A percentile compares a stretch with the other conserved stretches of the same genome.
These are phyloP conservation scores for Hypselothyrea guttata DNA, from an alignment of 2,888 invertebrate species.

Conservation along the genomic window DNA sequence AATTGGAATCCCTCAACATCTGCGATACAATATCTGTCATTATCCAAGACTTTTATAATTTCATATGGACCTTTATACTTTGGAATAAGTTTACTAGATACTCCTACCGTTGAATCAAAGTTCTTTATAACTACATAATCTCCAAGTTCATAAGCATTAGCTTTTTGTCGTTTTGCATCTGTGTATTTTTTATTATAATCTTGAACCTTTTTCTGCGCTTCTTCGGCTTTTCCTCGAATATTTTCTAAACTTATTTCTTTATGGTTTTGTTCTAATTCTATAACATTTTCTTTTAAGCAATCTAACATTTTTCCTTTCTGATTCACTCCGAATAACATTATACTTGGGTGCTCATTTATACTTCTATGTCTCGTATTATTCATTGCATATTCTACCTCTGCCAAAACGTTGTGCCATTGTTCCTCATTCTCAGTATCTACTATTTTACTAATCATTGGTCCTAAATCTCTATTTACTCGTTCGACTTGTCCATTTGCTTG, in stretches of 20 bases:
- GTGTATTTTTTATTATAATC: not conserved
- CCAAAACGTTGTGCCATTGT: not conserved
- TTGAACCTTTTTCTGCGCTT: not conserved
- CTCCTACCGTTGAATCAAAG: not conserved
- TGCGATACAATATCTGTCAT: constrained; percentile 4
- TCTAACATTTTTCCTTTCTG: not conserved
- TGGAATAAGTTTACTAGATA: constrained; percentile 4
- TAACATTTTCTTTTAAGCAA: constrained; percentile 1
- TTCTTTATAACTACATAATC: constrained; percentile 3
- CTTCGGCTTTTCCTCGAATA: not conserved
- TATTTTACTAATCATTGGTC: not conserved
- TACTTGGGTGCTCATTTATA: not conserved
- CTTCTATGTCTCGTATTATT: not conserved
- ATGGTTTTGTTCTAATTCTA: not conserved
- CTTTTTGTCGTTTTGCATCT: constrained; percentile 1
- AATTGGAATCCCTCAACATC: constrained; percentile 5
- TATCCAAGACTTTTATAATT: constrained; percentile 1
- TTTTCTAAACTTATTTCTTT: not conserved
- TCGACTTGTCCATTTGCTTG: constrained; percentile 3
- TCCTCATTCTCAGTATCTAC: not conserved
- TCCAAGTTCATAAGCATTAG: not conserved
- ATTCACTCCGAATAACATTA: not conserved
- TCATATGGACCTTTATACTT: constrained; percentile 7
- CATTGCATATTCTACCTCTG: not conserved
- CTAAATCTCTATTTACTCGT: constrained; percentile 1